Base-by-base conservation (phyloP, 2,888 invertebrate genomes). In the Drosophila anomalipes region DNA sequence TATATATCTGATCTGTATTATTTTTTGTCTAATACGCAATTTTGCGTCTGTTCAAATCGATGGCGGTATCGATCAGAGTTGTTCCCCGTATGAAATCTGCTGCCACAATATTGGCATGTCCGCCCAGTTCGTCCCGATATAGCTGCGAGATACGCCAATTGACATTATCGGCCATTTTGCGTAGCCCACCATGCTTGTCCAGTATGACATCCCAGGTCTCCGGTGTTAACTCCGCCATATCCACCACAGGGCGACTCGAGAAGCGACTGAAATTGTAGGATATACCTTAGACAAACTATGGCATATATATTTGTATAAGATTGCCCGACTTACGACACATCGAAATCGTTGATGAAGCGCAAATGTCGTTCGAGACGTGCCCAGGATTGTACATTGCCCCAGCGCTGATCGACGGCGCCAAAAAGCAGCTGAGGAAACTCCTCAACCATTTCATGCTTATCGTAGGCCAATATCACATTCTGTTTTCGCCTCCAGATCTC, bases 181-280 rank as follows among this genome's bases (percentile, higher is more conserved):
- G 93, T 35, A 96, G 92, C 39, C 95, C 95, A 39, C 95, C 95
- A 10, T 94, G 94, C 62, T 94, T 93, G 78, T 95, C 94, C 41
- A 95, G 92, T 37, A 96, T 93, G 4, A 96, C 94, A 79, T 95
- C 95, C 90, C 94, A 93, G 0, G 95, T 93, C 80, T 94, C 94
- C 0, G 96, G 95, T 0, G 96, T 96, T 53, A 96, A 84, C 91
- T 96, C 95, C 0, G 96, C 95, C 96, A 96, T 96, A 64, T 96
- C 94, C 28, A 96, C 95, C 81, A 95, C 93, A 2, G 94, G 93
- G 10, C 93, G 91, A 52, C 92, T 92, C 1, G 91, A 91, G 30
- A 91, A 85, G 10, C 92, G 82, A 26, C 92, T 92, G 22, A 22
- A 47, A 73, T 2, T 26, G 0, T 16, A 1, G 16, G 2, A 16